Evolutionary conservation across 2,888 invertebrate genomes (phyloP), one percentile per base, ranked within the genome.

Genomic region (Orchesellides sinensis): DNA sequence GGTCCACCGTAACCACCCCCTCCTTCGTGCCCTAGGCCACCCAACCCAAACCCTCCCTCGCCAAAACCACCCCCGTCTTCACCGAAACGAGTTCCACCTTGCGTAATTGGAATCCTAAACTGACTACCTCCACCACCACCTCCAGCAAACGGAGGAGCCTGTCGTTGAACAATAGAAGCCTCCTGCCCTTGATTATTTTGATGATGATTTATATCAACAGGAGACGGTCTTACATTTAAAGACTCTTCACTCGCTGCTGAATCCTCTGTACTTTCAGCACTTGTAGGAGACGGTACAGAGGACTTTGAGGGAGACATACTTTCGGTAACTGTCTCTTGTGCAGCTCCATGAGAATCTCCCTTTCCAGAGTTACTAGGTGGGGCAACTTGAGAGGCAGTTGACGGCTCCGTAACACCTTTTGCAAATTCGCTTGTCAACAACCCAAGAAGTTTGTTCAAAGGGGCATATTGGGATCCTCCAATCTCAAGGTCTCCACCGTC

Each of bases 341-440:
- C 61, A 14, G 63, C 81, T 10, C 81, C 81, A 17, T 70, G 8
- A 17, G 52, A 69, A 82, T 52, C 17, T 69, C 75, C 14, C 81
- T 35, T 8, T 56, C 72, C 35, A 61, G 8, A 2, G 10, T n/a
- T 56, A 17, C 17, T 21, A 27, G 73, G 75, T 32, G 74, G 69
- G 74, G 81, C 81, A 81, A 59, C 19, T 59, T 81, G 81, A 56
- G 81, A 81, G 3, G 23, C 3, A 4, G 52, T 49, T n/a, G 54
- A 32, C 14, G 80, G 52, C 0, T 19, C 61, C 19, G 59, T 56
- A 25, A 54, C 32, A 59, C 68, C 21, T 3, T 14, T 25, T 19
- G 19, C 35, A 65, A 32, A 52, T 3, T 79, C 70, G 12, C 29
- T 45, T 40, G 56, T 63, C 4, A 82, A 47, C 12, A 82, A 19